Base-by-base conservation (phyloP, 2,888 invertebrate genomes). In the Sinelater perroti region DNA sequence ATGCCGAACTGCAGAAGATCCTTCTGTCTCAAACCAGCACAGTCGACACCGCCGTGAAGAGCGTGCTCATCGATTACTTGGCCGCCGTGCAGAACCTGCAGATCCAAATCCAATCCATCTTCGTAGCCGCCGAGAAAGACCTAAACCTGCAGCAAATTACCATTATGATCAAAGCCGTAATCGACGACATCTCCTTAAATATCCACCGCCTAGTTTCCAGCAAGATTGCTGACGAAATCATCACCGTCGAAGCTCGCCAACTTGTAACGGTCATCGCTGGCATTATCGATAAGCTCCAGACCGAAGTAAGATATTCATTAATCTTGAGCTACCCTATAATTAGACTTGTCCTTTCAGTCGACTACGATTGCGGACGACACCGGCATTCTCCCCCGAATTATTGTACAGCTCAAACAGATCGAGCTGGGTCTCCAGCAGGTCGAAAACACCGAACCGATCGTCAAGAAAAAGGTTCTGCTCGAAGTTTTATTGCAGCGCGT, bases 1-100 rank as follows among this genome's bases (percentile, higher is more conserved):
- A 18, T 6, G 46, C 30, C 2, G 20, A 57, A 52, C 30, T 57
- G 2, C 51, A 57, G 46, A 56, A 56, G 26, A 17, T 56, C 6
- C 16, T 42, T 14, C 7, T 56, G 10, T 1, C 42, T 8, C 17
- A 53, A 42, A 3, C 38, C 1, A 13, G 13, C 5, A 6, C 8
- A 8, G 14, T 31, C 7, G 6, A 10, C 20, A 38, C 11, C 24
- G 26, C 17, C 4, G 11, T 44, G 6, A 42, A 17, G 10, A 26
- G 24, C 28, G 11, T 45, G 1, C 36, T 57, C 10, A 28, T 57
- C n/a, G 51, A 57, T 5, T 57, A 52, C 40, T 36, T 52, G 6
- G 18, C 36, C 5, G 28, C 45, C 4, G 3, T 57, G 2, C 51
- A 52, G 20, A 33, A 26, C 24, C 18, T 52, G 4, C 31, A 57